Conservation (phyloP, 2,797 vertebrate genomes). For the Carduelis carduelis region DNA sequence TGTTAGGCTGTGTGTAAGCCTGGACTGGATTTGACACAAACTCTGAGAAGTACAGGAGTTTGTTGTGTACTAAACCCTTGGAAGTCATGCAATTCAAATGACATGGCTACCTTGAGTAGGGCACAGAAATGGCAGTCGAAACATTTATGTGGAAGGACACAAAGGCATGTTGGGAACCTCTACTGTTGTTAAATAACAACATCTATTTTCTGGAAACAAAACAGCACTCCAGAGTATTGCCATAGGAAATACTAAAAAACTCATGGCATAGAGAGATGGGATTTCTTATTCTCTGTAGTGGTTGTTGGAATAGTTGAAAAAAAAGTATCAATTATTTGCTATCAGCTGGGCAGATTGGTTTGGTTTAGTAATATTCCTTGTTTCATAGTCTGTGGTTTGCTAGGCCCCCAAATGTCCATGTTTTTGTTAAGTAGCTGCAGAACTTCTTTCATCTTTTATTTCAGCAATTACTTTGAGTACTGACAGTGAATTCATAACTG, state of each 20-base stretch:
- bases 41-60: not conserved
- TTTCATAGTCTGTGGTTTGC: slow-evolving; percentile 41
- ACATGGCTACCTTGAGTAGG: not conserved
- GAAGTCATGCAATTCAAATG: not conserved
- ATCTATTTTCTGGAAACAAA: not conserved
- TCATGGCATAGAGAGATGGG: not conserved
- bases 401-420: slow-evolving; percentile 20
- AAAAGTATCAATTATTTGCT: not conserved
- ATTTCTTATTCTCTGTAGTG: not conserved
- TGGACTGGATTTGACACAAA: not conserved
- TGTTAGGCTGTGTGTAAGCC: slow-evolving; percentile 28
- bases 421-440: slow-evolving; percentile 53
- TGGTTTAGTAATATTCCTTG: slow-evolving; percentile 45
- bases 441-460: slow-evolving; percentile 45
- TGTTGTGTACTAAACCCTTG: not conserved
- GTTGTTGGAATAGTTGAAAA: not conserved
- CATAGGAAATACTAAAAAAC: not conserved
- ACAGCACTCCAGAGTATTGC: not conserved
- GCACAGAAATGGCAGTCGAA: not conserved
- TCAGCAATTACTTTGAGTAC: slow-evolving; percentile 21
- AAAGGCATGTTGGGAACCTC: not conserved
- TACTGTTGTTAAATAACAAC: not conserved
- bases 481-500: slow-evolving; percentile 29
- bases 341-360: slow-evolving; percentile 22
- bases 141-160: not conserved